phyloP scores from a whole-genome alignment of 2,888 invertebrate genomes.

The Poecilobothrus nobilitatus region DNA sequence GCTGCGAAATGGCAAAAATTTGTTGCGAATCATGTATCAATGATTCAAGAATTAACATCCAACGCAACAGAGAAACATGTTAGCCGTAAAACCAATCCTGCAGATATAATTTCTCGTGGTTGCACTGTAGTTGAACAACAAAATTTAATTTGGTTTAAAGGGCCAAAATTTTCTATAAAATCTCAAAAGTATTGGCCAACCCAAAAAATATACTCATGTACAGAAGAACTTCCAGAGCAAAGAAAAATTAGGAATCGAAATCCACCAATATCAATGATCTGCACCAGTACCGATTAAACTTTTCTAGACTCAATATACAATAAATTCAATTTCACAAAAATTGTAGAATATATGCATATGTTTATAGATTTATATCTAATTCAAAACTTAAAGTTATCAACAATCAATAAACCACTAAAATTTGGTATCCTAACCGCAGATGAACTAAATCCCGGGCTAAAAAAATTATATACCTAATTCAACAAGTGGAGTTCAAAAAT shows the following conservation, averaged over 20 bases:
- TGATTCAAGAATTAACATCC: conserved; percentile 27
- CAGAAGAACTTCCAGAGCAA: too few relatives aligned
- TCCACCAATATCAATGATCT: too few relatives aligned
- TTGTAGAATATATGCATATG: conserved; percentile 16
- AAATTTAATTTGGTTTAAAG: conserved; percentile 11
- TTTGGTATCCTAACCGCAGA: conserved; percentile 9
- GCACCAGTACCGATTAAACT: too few relatives aligned
- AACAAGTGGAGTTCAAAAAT: conserved; percentile 13
- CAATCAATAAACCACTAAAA: neutral
- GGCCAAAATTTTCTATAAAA: too few relatives aligned
- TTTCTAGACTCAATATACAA: too few relatives aligned
- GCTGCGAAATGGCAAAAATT: conserved; percentile 19
- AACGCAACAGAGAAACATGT: conserved; percentile 28
- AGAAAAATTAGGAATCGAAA: too few relatives aligned
- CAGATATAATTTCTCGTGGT: conserved; percentile 31
- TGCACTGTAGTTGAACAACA: conserved; percentile 20
- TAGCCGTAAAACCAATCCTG: conserved; percentile 28
- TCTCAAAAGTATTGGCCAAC: too few relatives aligned
- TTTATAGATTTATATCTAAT: too few relatives aligned
- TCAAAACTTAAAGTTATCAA: neutral
- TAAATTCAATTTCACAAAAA: too few relatives aligned
- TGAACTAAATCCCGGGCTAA: conserved; percentile 13
- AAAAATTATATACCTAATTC: conserved; percentile 13
- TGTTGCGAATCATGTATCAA: conserved; percentile 29
- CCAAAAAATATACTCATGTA: too few relatives aligned